Base-by-base conservation (phyloP, 2,797 vertebrate genomes). In the Lutjanus argentimaculatus region DNA sequence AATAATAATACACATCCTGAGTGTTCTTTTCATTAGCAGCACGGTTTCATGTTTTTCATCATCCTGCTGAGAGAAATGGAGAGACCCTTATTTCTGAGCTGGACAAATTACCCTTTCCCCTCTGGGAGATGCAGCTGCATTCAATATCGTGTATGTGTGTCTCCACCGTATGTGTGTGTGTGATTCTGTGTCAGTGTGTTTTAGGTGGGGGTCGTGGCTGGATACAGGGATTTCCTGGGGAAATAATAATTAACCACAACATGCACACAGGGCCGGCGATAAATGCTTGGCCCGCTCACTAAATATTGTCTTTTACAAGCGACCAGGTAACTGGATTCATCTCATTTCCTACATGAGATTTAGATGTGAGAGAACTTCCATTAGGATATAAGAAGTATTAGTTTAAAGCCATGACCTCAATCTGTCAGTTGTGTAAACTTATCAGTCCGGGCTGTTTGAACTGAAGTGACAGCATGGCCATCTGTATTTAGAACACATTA, bases 1-100 rank as follows among this genome's bases (percentile, higher is more conserved):
- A 98, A 98, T 97, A 97, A 98, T 98, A 98, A 98, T 97, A 97
- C 96, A 97, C 97, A 98, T 98, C 97, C 97, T 96, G 96, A 98
- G 97, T 97, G 97, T 98, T 98, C 97, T 98, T 99, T 99, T 99
- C 98, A 99, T 99, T 99, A 99, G 97, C 93, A 89, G 91, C 90
- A 91, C 88, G 90, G 94, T 97, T 98, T 97, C 96, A 97, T 98
- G 97, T 97, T 97, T 97, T 98, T 97, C 97, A 97, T 98, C 98
- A 97, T 97, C 96, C 97, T 96, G 96, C 97, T 96, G 97, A 97
- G 97, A 98, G 95, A 97, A 97, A 97, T 96, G 97, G 97, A 97
- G 97, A 97, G 98, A 96, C 97, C 96, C 98, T 96, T 96, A 95
- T 89, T 96, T 95, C 92, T 94, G 95, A 97, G 95, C 93, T 93